Evolutionary conservation across 2,888 invertebrate species (phyloP), one percentile per base, ranked within the genome.

Genomic region (Amphipoea lucens): DNA sequence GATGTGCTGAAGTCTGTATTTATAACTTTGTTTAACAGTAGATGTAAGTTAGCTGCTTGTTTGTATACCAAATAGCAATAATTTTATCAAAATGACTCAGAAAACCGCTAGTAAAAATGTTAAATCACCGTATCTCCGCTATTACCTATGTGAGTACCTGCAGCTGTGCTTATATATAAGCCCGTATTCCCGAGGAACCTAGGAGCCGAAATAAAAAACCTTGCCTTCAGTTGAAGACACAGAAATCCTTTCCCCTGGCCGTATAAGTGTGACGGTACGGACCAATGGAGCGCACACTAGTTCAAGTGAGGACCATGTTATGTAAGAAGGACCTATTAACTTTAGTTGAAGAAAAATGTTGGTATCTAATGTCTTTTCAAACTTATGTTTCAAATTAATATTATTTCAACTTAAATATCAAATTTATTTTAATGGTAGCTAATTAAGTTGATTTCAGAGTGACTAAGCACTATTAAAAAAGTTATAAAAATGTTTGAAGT

Each of bases 161-260:
- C 48, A 74, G 62, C 62, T 63, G 60, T 75, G 29, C 68, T 45
- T 78, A 82, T 75, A 29, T 29, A 48, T 67, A 29, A 36, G n/a
- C 20, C 20, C 54, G 45, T 67, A 74, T 69, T 73, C 29, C 60
- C 42, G 17, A 9, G 62, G 66, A 76, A 71, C 14, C 40, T 54
- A 62, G 51, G 29, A 69, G 12, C 4, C 66, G 42, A 80, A 73
- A 80, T 83, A 85, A 85, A 82, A 84, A 82, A 65, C 68, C 70
- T 45, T 65, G 85, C 51, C 74, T 67, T 65, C 67, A 74, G 48
- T 67, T 2, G 70, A 66, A 87, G 88, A 87, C 87, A 88, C 40
- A 83, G 82, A 85, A 88, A 85, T 82, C 88, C 85, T 88, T 88
- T 85, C 73, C 81, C 76, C 81, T 78, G 29, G 75, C 57, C 69